These are phyloP conservation scores for Tenrec ecaudatus DNA, from an alignment of 2,113 vertebrate species.

Conservation along the genomic window DNA sequence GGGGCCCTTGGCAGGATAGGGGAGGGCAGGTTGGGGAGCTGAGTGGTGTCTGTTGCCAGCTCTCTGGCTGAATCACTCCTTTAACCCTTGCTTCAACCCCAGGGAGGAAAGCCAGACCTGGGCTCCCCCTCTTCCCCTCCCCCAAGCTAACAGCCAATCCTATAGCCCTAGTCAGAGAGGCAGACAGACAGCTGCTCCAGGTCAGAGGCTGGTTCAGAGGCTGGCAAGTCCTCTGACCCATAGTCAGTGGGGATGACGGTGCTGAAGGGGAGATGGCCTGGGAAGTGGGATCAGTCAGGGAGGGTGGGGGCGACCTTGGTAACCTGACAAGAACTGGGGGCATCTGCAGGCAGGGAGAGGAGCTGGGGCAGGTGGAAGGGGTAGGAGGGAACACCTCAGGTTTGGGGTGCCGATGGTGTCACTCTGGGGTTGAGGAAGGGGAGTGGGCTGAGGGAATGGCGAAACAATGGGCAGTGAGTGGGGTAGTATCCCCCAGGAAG, in stretches of 20 bases:
- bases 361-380: neutral
- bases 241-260: neutral
- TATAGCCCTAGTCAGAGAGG: no score
- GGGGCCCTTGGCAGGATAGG: neutral
- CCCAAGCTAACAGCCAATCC: no score
- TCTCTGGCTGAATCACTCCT: rapidly evolving
- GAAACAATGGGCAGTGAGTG: no score
- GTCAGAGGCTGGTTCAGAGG: no score
- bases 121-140: no score
- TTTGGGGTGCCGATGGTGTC: neutral
- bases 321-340: neutral
- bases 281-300: no score
- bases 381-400: neutral
- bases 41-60: no score
- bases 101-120: neutral
- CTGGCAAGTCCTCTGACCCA: neutral
- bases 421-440: neutral
- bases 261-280: neutral
- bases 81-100: neutral
- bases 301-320: neutral
- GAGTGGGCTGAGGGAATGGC: neutral
- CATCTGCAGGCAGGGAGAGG: neutral
- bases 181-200: no score
- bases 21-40: neutral
- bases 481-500: neutral